Evolutionary conservation across 1,140 invertebrate species (phyloP), one percentile per base, ranked within the genome.

Genomic region (Ooceraea biroi): DNA sequence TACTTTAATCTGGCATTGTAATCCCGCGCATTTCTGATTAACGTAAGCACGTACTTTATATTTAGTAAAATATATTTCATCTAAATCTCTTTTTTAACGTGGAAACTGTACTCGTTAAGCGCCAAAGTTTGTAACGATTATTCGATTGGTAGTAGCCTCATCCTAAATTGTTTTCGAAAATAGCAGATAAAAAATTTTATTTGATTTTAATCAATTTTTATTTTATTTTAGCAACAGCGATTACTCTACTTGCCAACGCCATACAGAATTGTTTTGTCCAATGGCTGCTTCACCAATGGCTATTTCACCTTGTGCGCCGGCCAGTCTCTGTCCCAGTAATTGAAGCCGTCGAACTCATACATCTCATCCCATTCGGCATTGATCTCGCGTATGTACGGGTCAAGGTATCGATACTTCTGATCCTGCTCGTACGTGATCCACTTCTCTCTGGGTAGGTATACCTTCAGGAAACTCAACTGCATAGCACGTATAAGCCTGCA

Each of bases 391-490:
- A 90, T 17, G 11, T 88, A 88, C 1, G 55, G 41, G 0, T 2
- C 0, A 5, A 90, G 60, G 7, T 90, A 90, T 63, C 88, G 83
- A 48, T 90, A 88, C 14, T 71, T 50, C 7, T 72, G 5, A 60
- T 90, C 88, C 48, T 90, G 65, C 46, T 90, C 89, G 48, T 30
- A 90, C 14, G 89, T 90, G 63, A 88, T 57, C 89, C 88, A 90
- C 65, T 90, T 74, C 11, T 90, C 84, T n/a, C 48, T 30, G 0
- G 89, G 88, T 30, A 90, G 50, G 46, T 61, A 10, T n/a, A 36
- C 82, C 44, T 83, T 86, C 50, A 90, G 22, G 10, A 71, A 63
- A 68, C 61, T 60, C 69, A 88, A 48, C 14, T 90, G 88, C 0
- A 17, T 0, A 36, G 84, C 82, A 10, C 89, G 82, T 44, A 86